These are phyloP conservation scores for Mercenaria mercenaria DNA, from an alignment of 1,140 invertebrate genomes.

Conservation along the genomic window DNA sequence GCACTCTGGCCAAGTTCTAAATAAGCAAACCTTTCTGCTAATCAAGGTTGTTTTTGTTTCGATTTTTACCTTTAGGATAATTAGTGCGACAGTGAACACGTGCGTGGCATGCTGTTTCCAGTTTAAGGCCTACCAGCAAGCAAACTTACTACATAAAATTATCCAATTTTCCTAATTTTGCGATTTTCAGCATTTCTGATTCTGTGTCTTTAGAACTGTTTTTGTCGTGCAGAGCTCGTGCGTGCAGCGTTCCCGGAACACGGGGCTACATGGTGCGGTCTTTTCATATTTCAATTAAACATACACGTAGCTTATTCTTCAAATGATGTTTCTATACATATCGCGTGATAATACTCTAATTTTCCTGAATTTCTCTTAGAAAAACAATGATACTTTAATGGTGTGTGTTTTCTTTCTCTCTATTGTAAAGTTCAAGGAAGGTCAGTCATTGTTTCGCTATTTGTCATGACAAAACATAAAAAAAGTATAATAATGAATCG, in stretches of 20 bases:
- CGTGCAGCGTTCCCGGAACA: not conserved
- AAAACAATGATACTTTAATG: too few species aligned
- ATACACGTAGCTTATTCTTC: not conserved
- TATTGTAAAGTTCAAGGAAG: too few species aligned
- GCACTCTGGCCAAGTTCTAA: too few species aligned
- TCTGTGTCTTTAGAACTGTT: not conserved
- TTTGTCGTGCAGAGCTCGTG: constrained; percentile 9
- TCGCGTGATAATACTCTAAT: not conserved
- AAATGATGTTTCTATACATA: not conserved
- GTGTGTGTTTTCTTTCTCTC: too few species aligned
- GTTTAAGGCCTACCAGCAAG: not conserved
- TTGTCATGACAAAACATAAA: too few species aligned
- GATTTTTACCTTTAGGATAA: constrained; percentile 1
- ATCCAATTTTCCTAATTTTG: constrained; percentile 48
- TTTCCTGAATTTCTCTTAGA: too few species aligned
- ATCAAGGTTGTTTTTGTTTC: not conserved
- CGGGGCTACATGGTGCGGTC: not conserved
- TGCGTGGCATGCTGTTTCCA: not conserved
- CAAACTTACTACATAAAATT: not conserved
- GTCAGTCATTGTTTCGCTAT: too few species aligned
- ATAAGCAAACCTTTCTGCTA: not conserved
- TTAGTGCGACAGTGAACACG: constrained; percentile 10
- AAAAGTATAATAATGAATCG: too few species aligned
- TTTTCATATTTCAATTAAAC: not conserved
- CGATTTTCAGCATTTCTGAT: constrained; percentile 23